These are phyloP conservation scores for Hyalella azteca DNA, from an alignment of 2,888 invertebrate species.

Conservation along the genomic window DNA sequence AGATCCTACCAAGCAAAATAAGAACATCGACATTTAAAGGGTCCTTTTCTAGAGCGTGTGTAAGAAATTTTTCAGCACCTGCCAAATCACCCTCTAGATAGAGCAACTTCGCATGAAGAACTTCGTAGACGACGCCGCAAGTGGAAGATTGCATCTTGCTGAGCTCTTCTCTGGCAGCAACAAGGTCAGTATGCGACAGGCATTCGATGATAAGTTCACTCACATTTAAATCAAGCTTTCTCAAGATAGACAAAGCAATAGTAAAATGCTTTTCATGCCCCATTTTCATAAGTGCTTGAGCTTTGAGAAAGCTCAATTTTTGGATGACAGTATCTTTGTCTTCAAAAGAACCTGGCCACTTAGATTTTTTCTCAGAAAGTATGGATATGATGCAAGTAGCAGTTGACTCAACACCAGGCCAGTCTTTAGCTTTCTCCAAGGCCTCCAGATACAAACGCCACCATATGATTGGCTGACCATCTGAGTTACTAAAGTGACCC, in stretches of 20 bases:
- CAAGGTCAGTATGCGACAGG: conserved; percentile 2
- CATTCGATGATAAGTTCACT: conserved; percentile 6
- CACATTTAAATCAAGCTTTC: conserved; percentile 34
- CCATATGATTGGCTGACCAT: conserved; percentile 14
- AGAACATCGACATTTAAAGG: conserved; percentile 44
- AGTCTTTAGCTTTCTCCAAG: conserved; percentile 44
- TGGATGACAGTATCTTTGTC: conserved; percentile 10
- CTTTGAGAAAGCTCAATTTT: conserved; percentile 39
- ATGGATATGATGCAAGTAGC: conserved; percentile 38
- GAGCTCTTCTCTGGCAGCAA: not conserved
- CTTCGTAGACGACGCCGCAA: not conserved
- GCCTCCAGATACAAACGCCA: conserved; percentile 45
- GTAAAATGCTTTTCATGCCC: conserved; percentile 51
- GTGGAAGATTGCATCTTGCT: not conserved
- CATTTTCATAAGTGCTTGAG: conserved; percentile 50
- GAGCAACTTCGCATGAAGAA: conserved; percentile 6
- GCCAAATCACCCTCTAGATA: not conserved
- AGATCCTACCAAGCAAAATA: conserved; percentile 64
- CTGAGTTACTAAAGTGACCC: conserved; percentile 8
- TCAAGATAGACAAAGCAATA: conserved; percentile 46
- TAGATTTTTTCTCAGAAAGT: conserved; percentile 19
- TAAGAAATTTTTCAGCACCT: not conserved
- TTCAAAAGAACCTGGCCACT: conserved; percentile 37
- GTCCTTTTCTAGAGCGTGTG: conserved; percentile 36
- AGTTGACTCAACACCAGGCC: conserved; percentile 48